Evolutionary conservation across 2,888 invertebrate species (phyloP), one percentile per base, ranked within the genome.

Genomic region (Cataglyphis cursor): DNA sequence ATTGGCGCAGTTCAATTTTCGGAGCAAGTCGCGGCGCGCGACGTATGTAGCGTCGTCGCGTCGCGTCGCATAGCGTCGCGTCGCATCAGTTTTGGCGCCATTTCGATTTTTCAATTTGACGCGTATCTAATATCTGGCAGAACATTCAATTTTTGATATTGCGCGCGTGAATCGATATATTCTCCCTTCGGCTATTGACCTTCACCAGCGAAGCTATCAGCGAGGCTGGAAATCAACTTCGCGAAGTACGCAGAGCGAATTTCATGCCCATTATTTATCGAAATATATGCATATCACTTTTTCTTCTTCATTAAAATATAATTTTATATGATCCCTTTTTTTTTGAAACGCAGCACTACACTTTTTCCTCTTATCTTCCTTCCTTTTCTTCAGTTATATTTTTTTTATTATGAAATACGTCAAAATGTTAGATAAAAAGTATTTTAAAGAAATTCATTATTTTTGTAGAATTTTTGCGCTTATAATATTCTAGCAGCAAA

Each of bases 131-230:
- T 18, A 24, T 5, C 41, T 59, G 70, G 2, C 10, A 12, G 57
- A 44, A 70, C 21, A 59, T 80, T 72, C 59, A 72, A 80, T 80
- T 80, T 59, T 72, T 72, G 21, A 80, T 80, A 59, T 48, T 21
- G 35, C 44, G 12, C n/a, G 41, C 59, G 24, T 38, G 70, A 78
- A 78, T 78, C 78, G 70, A 78, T 78, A 78, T 78, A 78, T 31
- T 78, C 44, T 18, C 6, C 51, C 64, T 48, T 18, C 10, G 62
- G 35, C 41, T 31, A 44, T 31, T 5, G 70, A 12, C 28, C 48
- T 59, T 35, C 8, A 21, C 24, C 0, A 41, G 38, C 31, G 57
- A 66, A 76, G 54, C 35, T 48, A n/a, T 24, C 59, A 31, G 24
- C 24, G 66, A 68, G 41, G 15, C 9, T n/a, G n/a, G 31, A 74